phyloP scores from a whole-genome alignment of 1,140 invertebrate genomes.

The Dendroctonus valens region DNA sequence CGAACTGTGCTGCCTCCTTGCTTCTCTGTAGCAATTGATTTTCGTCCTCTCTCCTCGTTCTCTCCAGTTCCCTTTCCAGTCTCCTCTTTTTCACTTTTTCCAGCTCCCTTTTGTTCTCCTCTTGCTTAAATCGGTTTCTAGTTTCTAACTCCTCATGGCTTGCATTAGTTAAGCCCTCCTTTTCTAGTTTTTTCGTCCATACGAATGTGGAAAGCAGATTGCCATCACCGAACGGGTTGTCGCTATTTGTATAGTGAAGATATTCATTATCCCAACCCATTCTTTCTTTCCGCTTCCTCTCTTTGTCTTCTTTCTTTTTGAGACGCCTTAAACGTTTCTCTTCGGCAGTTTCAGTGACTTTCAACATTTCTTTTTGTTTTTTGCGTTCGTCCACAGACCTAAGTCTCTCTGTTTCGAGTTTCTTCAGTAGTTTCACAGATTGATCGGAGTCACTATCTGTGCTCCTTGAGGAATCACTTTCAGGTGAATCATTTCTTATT shows the following conservation, averaged over 20 bases:
- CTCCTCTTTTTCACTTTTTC: conserved; percentile 92
- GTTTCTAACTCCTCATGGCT: conserved; percentile 82
- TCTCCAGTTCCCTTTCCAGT: conserved; percentile 85
- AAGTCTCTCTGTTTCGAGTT: conserved; percentile 69
- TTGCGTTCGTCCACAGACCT: conserved; percentile 65
- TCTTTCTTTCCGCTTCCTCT: conserved; percentile 79
- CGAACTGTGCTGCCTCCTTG: conserved; percentile 92
- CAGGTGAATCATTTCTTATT: too few species aligned
- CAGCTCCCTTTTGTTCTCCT: conserved; percentile 85
- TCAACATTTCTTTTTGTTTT: conserved; percentile 78
- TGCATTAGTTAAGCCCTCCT: conserved; percentile 84
- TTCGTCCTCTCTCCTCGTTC: conserved; percentile 88
- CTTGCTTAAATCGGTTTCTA: conserved; percentile 80
- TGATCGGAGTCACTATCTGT: conserved; percentile 39
- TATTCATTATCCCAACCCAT: conserved; percentile 98
- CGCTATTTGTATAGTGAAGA: conserved; percentile 93
- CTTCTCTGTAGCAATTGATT: conserved; percentile 82
- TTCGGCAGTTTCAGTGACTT: conserved; percentile 91
- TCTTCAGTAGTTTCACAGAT: conserved; percentile 67
- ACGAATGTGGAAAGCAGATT: conserved; percentile 91
- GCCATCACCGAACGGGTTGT: conserved; percentile 98
- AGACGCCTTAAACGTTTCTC: conserved; percentile 83
- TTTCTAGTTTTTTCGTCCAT: conserved; percentile 95
- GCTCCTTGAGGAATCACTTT: not conserved
- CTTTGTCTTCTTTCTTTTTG: conserved; percentile 89